Percentiles rank a stretch among this genome's conserved stretches.
Conservation (phyloP, 2,113 vertebrate species). For the Myanophis thanlyinensis region DNA sequence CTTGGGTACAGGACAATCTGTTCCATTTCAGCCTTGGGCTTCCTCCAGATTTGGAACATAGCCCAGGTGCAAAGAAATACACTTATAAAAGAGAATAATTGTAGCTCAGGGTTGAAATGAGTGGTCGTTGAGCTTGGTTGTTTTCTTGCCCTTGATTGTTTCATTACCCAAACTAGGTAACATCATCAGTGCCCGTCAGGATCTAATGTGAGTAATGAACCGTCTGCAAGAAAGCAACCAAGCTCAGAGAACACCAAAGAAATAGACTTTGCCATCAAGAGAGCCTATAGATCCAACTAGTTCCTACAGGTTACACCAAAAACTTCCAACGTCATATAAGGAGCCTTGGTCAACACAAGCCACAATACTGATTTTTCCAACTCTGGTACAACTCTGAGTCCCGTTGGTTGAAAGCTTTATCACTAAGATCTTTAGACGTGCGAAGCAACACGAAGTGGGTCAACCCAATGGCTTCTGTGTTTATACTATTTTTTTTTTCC, state of each 20-base stretch:
- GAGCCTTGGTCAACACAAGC: neutral
- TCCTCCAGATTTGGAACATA: neutral
- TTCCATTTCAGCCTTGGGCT: neutral
- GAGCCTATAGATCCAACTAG: neutral
- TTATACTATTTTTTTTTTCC: neutral
- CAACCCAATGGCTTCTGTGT: neutral
- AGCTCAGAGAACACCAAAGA: neutral
- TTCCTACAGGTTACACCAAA: neutral
- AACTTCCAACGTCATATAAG: neutral
- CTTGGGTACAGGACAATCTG: neutral
- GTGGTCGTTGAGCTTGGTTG: neutral
- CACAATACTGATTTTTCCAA: neutral
- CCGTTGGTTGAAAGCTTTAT: neutral
- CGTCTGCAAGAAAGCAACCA: too few relatives aligned
- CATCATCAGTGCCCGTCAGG: too few relatives aligned
- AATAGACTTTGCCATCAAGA: neutral
- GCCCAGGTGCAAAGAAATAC: neutral
- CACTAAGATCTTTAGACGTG: neutral
- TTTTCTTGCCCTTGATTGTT: neutral
- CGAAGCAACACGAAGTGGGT: neutral
- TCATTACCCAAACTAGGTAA: neutral
- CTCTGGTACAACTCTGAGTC: neutral
- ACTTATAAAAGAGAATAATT: neutral
- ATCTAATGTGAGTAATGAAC: too few relatives aligned
- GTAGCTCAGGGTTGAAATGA: neutral